Evolutionary conservation across 2,113 vertebrate genomes (phyloP).

Genomic region (Gnathonemus echidnorhynchus): DNA sequence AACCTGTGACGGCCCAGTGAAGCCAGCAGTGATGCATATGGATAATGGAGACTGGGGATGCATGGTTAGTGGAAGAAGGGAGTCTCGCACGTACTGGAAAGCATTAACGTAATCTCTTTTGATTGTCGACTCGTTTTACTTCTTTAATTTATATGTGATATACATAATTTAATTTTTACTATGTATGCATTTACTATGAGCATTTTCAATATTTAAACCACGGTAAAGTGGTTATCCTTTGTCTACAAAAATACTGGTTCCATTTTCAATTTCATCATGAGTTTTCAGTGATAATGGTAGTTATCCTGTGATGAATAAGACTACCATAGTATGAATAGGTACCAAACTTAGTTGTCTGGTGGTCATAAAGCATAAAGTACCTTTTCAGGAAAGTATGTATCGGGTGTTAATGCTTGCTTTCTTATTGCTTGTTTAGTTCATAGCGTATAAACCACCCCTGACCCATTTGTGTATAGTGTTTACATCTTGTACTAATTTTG

Average conservation of each 20-base stretch:
- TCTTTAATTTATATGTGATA: background rate
- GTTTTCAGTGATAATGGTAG: background rate
- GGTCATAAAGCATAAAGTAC: background rate
- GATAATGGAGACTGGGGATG: slow-evolving; percentile 99
- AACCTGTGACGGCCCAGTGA: slow-evolving; percentile 11
- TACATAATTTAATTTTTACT: background rate
- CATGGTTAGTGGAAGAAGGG: slow-evolving; percentile 72
- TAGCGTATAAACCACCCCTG: background rate
- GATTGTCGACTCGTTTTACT: background rate
- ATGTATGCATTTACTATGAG: background rate
- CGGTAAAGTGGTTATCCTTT: background rate
- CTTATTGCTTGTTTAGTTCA: background rate
- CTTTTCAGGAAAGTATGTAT: background rate
- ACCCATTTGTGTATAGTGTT: background rate
- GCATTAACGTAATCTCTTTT: background rate
- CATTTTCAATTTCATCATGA: background rate
- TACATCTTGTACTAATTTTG: background rate
- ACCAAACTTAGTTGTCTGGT: background rate
- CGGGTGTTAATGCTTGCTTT: background rate
- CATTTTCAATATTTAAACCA: background rate
- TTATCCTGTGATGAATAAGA: background rate
- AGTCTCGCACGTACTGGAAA: background rate
- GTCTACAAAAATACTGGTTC: background rate
- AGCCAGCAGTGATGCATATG: slow-evolving; percentile 63
- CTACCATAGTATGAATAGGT: background rate